A percentile compares a stretch with the other conserved stretches of the same genome.
phyloP scores from a whole-genome alignment of 1,140 invertebrate genomes.

The Aleiodes sp. region DNA sequence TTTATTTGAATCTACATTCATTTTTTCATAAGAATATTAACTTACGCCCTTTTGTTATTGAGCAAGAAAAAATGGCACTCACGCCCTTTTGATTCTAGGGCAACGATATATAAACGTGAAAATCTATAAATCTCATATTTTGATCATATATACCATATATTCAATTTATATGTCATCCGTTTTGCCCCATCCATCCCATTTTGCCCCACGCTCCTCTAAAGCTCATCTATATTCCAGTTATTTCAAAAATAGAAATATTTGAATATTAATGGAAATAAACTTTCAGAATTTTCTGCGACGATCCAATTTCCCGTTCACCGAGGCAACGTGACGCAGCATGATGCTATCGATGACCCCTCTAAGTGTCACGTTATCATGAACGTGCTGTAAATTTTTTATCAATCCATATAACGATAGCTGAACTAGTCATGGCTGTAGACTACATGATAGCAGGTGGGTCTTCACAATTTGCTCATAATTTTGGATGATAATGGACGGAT shows the following conservation, averaged over 20 bases:
- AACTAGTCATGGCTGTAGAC: conserved; percentile 49
- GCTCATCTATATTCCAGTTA: conserved; percentile 1
- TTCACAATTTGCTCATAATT: not conserved
- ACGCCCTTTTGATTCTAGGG: too few species aligned
- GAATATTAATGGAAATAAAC: not conserved
- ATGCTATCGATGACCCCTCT: not conserved
- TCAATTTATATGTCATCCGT: too few species aligned
- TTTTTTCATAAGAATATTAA: too few species aligned
- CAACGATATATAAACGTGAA: too few species aligned
- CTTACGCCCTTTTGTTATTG: too few species aligned
- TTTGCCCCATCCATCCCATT: too few species aligned
- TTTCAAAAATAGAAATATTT: too few species aligned
- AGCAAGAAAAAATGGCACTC: too few species aligned
- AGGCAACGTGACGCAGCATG: not conserved
- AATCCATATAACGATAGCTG: not conserved
- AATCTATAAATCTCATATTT: too few species aligned
- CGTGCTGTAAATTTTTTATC: not conserved
- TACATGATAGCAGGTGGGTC: conserved; percentile 55
- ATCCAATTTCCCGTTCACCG: not conserved
- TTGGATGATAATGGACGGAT: conserved; percentile 1
- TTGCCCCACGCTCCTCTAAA: not conserved
- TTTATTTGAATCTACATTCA: too few species aligned
- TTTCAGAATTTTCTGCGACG: not conserved
- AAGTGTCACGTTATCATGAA: not conserved
- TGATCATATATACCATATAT: too few species aligned